A percentile compares a stretch with the other conserved stretches of the same genome.
phyloP scores from a whole-genome alignment of 2,797 vertebrate genomes.

The Eleutherodactylus coqui region DNA sequence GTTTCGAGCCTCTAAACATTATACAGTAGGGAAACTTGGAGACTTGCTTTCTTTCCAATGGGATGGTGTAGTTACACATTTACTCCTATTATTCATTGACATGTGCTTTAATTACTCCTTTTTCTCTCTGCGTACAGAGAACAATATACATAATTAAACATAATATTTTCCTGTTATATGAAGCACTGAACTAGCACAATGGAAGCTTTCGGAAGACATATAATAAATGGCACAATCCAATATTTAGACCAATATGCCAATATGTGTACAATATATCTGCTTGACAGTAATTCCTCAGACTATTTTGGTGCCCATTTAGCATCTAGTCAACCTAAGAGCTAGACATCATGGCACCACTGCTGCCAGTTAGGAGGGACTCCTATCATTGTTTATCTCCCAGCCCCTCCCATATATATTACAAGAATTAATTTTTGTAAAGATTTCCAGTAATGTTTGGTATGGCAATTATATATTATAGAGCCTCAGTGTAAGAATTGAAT shows the following conservation, averaged over 20 bases:
- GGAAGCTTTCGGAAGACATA: conserved; percentile 56
- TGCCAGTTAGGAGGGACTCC: conserved; percentile 72
- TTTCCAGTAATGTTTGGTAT: conserved; percentile 67
- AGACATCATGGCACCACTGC: conserved; percentile 74
- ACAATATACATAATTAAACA: background rate
- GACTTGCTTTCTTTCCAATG: background rate
- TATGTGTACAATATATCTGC: conserved; percentile 67
- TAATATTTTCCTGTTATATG: conserved; percentile 9
- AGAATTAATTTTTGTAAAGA: conserved; percentile 63
- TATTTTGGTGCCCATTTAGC: conserved; percentile 68
- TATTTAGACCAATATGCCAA: conserved; percentile 57
- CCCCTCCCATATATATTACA: conserved; percentile 64
- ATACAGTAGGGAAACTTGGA: too few species aligned
- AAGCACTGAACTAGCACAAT: background rate
- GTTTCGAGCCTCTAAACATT: too few species aligned
- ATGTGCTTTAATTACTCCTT: background rate
- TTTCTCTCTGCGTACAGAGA: background rate
- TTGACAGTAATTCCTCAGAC: conserved; percentile 64
- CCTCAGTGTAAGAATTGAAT: conserved; percentile 21
- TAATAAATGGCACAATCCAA: conserved; percentile 66
- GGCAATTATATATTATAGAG: conserved; percentile 66
- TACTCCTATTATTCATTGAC: background rate
- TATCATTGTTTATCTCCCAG: conserved; percentile 67
- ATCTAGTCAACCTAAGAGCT: conserved; percentile 70
- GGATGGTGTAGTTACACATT: too few species aligned